A percentile compares a stretch with the other conserved stretches of the same genome.
These are phyloP conservation scores for Micrasema longulum DNA, from an alignment of 1,140 invertebrate genomes.

Conservation along the genomic window DNA sequence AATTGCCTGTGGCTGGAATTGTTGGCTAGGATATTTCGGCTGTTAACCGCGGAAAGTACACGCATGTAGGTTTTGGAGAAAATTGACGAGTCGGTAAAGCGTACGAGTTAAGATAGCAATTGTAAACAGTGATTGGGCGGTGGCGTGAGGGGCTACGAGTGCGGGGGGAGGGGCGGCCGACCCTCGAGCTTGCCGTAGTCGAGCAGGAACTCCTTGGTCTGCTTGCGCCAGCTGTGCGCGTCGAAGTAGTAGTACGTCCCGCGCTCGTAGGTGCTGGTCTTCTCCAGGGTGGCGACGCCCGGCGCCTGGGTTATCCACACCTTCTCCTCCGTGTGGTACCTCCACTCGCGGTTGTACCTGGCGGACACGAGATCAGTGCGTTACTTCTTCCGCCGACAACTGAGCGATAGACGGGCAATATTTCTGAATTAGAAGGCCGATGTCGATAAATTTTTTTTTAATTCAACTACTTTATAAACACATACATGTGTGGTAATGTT, in stretches of 20 bases:
- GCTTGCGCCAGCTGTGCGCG: conserved; percentile 95
- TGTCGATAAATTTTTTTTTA: too few relatives aligned
- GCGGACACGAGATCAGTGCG: too few relatives aligned
- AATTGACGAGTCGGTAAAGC: too few relatives aligned
- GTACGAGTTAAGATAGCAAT: conserved; percentile 3
- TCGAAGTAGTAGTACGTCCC: conserved; percentile 99
- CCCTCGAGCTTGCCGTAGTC: conserved; percentile 98
- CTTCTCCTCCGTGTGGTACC: conserved; percentile 98
- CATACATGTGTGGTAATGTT: too few relatives aligned
- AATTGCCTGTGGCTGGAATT: too few relatives aligned
- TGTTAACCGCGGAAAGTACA: too few relatives aligned
- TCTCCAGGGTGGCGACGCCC: conserved; percentile 91
- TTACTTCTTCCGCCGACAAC: too few relatives aligned
- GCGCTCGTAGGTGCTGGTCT: conserved; percentile 94
- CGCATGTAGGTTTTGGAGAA: too few relatives aligned
- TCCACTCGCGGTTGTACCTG: conserved; percentile 97
- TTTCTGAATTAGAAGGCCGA: too few relatives aligned
- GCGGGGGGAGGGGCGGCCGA: conserved; percentile 73
- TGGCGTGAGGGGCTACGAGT: conserved; percentile 52
- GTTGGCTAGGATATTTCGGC: too few relatives aligned
- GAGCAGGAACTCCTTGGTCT: conserved; percentile 95
- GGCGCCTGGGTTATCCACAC: conserved; percentile 99
- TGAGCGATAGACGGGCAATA: too few relatives aligned
- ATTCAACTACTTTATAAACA: too few relatives aligned
- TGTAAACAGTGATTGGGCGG: background rate